Evolutionary conservation across 1,140 invertebrate genomes (phyloP).

Genomic region (Thaumatotibia leucotreta): DNA sequence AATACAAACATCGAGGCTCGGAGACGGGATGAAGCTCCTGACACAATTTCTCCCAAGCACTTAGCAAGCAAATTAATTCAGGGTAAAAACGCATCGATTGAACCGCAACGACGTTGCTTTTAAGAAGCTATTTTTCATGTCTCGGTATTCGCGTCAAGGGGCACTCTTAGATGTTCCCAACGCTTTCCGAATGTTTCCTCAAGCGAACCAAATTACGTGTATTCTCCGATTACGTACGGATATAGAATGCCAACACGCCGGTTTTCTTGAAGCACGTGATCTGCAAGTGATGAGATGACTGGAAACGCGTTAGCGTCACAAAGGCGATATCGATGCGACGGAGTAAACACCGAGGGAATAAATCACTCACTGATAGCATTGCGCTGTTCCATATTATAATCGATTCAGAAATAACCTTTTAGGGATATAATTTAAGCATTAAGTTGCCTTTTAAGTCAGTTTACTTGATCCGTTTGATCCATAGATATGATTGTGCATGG

Average conservation of each 20-base stretch:
- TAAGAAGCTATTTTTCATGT: conserved; percentile 47
- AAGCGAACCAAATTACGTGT: not conserved
- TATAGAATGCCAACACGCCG: not conserved
- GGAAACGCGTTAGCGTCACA: conserved; percentile 39
- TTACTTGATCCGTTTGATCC: not conserved
- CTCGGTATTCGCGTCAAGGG: conserved; percentile 37
- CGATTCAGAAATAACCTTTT: conserved; percentile 9
- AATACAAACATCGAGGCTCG: conserved; percentile 38
- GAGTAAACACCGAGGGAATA: conserved; percentile 48
- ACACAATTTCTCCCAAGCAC: conserved; percentile 38
- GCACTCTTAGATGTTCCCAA: conserved; percentile 20
- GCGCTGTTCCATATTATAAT: conserved; percentile 1
- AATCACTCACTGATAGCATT: conserved; percentile 44
- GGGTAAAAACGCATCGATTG: conserved; percentile 33
- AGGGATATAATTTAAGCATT: not conserved
- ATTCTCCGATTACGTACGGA: not conserved
- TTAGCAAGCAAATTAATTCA: conserved; percentile 55
- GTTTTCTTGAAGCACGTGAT: not conserved
- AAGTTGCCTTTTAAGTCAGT: not conserved
- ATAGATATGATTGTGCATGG: not conserved
- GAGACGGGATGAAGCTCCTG: conserved; percentile 33
- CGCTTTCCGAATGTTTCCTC: not conserved
- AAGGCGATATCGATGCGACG: conserved; percentile 39
- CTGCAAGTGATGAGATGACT: not conserved
- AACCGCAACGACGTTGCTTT: conserved; percentile 22